Percentiles rank a stretch among this genome's conserved stretches.
These are phyloP conservation scores for Volucella bombylans DNA, from an alignment of 2,888 invertebrate genomes.

Conservation along the genomic window DNA sequence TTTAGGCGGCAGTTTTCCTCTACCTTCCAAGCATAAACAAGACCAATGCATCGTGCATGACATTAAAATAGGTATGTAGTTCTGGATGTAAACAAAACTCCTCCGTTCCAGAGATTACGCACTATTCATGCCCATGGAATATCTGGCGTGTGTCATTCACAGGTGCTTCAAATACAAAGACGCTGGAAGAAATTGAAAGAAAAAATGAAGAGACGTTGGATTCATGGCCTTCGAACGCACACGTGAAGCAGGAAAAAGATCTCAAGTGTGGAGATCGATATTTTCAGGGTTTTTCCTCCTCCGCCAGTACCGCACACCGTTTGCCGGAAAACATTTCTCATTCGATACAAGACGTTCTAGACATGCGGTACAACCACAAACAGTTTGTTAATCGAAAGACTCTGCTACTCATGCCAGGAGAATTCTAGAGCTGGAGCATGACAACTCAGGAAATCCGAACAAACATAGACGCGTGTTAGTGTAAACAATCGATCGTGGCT, in stretches of 20 bases:
- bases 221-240: conserved; percentile 45
- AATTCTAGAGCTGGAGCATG: conserved; percentile 21
- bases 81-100: conserved; percentile 51
- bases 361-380: conserved; percentile 70
- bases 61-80: conserved; percentile 64
- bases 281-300: conserved; percentile 24
- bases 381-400: conserved; percentile 62
- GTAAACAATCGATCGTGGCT: conserved; percentile 60
- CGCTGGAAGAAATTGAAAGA: background rate
- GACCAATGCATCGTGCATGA: conserved; percentile 45
- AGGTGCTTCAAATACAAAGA: conserved; percentile 72
- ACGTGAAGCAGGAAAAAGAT: conserved; percentile 53
- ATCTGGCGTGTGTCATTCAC: conserved; percentile 73
- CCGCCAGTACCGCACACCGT: background rate
- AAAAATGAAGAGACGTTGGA: conserved; percentile 21
- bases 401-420: conserved; percentile 38
- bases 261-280: conserved; percentile 62
- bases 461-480: conserved; percentile 68
- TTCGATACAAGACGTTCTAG: conserved; percentile 45
- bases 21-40: conserved; percentile 56
- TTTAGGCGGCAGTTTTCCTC: conserved; percentile 50
- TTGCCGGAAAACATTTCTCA: conserved; percentile 69
- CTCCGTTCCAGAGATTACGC: conserved; percentile 44
- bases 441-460: conserved; percentile 71
- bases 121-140: conserved; percentile 27